Evolutionary conservation across 2,797 vertebrate genomes (phyloP).

Genomic region (Coluber constrictor): DNA sequence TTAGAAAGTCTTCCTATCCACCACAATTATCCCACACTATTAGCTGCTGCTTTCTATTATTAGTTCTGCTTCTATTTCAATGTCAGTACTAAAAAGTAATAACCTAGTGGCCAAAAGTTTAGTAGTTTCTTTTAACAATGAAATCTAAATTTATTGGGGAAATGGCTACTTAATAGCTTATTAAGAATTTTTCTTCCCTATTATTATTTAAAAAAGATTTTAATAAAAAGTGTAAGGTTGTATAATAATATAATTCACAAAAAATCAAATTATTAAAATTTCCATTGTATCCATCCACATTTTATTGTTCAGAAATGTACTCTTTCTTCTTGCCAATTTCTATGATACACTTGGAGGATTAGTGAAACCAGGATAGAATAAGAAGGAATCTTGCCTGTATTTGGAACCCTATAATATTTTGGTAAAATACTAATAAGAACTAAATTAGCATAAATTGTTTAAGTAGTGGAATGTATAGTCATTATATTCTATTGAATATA

Average conservation of each 20-base stretch:
- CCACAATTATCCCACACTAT: background rate
- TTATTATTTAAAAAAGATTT: background rate
- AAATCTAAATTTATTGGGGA: background rate
- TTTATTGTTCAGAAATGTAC: background rate
- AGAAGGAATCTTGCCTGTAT: background rate
- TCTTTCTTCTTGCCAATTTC: background rate
- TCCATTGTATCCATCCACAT: background rate
- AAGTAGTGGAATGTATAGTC: background rate
- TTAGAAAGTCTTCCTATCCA: conserved; percentile 6
- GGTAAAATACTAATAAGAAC: background rate
- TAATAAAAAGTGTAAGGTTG: background rate
- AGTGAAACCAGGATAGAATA: background rate
- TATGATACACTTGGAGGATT: background rate
- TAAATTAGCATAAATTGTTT: background rate
- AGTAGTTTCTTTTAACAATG: conserved; percentile 8
- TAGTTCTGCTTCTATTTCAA: background rate
- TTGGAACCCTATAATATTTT: background rate
- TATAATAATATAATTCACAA: background rate
- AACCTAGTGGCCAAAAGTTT: conserved; percentile 3
- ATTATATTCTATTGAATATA: background rate
- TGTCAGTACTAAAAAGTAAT: background rate
- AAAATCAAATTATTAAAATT: background rate
- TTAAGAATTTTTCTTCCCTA: background rate
- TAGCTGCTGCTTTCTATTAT: background rate
- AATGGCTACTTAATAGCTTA: background rate